Evolutionary conservation across 2,888 invertebrate species (phyloP), one percentile per base, ranked within the genome.

Genomic region (Drosophila formosana): DNA sequence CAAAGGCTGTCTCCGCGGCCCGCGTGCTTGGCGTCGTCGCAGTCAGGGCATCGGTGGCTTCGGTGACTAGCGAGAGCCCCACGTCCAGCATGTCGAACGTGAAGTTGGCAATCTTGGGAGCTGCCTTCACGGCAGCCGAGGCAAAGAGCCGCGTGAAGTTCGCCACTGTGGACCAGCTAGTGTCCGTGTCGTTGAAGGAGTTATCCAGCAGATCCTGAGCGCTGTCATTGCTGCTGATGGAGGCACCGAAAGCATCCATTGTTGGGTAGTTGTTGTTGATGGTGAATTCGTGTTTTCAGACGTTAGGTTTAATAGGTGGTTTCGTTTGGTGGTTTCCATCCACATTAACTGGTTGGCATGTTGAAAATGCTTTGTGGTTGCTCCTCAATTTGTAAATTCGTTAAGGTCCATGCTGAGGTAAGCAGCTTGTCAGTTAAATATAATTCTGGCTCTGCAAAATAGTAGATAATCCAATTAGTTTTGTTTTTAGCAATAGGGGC

Each of bases 41-140:
- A 0, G 50, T 56, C n/a, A 47, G 55, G 5, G 34, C 11, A 13
- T 51, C 73, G 30, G 53, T 32, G 5, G 69, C 56, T 32, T 74
- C 74, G n/a, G 78, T 79, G 55, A 63, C 75, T 52, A 80, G 23
- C 0, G 62, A 64, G 5, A 88, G 46, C 6, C 88, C 77, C 23
- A 69, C 58, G 11, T 84, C 84, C 9, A 89, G 52, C 45, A 87
- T 58, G 13, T 82, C 88, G 7, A 89, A 55, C 5, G 86, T 78
- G 34, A 80, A 88, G 71, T 89, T 87, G 66, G 74, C 75, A n/a
- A 84, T 66, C 4, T 73, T 82, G 11, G 89, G 84, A 0, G 52
- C 69, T 26, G 56, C 69, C n/a, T 78, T 68, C 0, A 41, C 50
- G 2, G 66, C 75, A 8, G 70, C 61, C 45, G 72, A 64, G 0